phyloP scores from a whole-genome alignment of 1,140 invertebrate genomes.

The Drosophila kepulauana region DNA sequence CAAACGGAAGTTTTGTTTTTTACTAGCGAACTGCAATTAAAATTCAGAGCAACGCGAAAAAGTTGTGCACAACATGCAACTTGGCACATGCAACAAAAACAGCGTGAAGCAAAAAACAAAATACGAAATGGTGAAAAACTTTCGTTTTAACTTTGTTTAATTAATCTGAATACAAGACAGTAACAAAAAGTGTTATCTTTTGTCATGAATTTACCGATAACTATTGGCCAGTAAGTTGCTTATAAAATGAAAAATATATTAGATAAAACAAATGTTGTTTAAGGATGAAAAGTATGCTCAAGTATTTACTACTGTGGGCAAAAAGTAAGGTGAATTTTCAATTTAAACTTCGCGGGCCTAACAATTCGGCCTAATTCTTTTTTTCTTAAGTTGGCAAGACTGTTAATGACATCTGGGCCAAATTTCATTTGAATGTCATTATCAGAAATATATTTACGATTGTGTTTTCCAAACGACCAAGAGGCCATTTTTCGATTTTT shows the following conservation, averaged over 20 bases:
- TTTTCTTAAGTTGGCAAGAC: too few species aligned
- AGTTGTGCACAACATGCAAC: constrained; percentile 3
- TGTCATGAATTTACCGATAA: neutral
- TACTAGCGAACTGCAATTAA: constrained; percentile 7
- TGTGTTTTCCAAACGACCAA: too few species aligned
- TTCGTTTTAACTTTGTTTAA: constrained; percentile 15
- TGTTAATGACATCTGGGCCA: too few species aligned
- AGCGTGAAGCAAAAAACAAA: neutral
- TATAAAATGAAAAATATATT: neutral
- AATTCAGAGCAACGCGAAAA: constrained; percentile 14
- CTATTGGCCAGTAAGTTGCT: neutral
- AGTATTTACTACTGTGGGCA: too few species aligned
- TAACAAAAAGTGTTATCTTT: neutral
- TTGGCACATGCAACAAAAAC: constrained; percentile 6
- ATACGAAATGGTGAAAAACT: neutral
- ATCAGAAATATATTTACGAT: too few species aligned
- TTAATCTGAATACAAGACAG: constrained; percentile 12
- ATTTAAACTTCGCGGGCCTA: too few species aligned
- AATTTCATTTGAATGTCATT: too few species aligned
- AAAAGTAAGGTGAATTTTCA: too few species aligned
- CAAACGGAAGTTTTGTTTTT: neutral
- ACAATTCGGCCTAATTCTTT: too few species aligned
- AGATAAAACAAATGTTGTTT: neutral
- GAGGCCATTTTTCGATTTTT: too few species aligned
- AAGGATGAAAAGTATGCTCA: neutral